A percentile compares a stretch with the other conserved stretches of the same genome.
Conservation (phyloP, 1,140 invertebrate species). For the Bradysia coprophila region DNA sequence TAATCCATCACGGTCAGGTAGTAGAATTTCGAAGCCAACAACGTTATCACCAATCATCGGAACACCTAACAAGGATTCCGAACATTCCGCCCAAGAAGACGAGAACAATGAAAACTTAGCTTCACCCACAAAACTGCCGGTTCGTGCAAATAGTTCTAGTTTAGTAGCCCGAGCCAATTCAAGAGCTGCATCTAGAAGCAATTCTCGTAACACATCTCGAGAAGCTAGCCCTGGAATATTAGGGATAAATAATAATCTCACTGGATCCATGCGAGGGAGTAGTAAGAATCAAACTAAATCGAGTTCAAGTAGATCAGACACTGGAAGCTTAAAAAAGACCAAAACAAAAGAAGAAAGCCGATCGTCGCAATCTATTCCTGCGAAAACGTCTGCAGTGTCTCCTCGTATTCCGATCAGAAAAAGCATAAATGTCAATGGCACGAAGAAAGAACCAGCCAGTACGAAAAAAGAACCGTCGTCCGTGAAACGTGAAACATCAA, state of each 20-base stretch:
- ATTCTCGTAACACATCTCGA: neutral
- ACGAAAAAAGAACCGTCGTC: neutral
- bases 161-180: slow-evolving; percentile 2
- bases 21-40: slow-evolving; percentile 16
- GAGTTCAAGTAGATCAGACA: neutral
- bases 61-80: slow-evolving; percentile 19
- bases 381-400: slow-evolving; percentile 9
- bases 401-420: slow-evolving; percentile 2
- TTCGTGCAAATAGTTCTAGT: neutral
- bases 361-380: slow-evolving; percentile 12
- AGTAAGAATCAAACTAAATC: neutral
- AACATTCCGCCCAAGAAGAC: slow-evolving; percentile 12
- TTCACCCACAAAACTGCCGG: slow-evolving; percentile 12
- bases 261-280: neutral
- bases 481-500: neutral
- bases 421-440: neutral
- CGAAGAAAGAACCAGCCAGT: slow-evolving; percentile 6
- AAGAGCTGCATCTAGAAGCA: slow-evolving; percentile 3
- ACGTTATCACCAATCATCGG: slow-evolving; percentile 22
- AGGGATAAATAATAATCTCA: neutral
- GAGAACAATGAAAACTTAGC: slow-evolving; percentile 4
- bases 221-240: neutral
- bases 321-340: neutral
- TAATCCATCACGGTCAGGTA: neutral
- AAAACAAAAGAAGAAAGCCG: slow-evolving; percentile 12